A percentile compares a stretch with the other conserved stretches of the same genome.
phyloP scores from a whole-genome alignment of 2,113 vertebrate genomes.

The Perognathus longimembris region DNA sequence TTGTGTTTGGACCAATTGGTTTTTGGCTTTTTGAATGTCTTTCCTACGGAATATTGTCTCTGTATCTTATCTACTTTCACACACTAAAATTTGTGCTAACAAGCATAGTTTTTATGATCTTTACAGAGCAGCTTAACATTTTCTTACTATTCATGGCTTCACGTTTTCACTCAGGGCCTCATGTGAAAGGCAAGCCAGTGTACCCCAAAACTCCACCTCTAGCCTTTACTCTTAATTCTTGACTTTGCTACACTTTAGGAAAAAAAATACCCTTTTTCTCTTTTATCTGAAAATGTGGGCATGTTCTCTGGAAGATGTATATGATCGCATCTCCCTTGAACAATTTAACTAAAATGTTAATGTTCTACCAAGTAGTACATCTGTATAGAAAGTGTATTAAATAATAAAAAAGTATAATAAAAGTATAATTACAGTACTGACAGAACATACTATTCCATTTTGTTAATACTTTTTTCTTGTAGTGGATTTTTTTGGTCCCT shows the following conservation, averaged over 20 bases:
- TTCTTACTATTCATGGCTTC: not conserved
- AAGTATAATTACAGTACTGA: not conserved
- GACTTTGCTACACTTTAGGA: constrained; percentile 18
- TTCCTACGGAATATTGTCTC: not conserved
- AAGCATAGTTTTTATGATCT: not conserved
- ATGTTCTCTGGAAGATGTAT: not conserved
- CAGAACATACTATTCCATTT: not conserved
- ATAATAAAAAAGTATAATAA: not conserved
- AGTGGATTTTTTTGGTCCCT: not conserved
- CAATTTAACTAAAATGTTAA: constrained; percentile 9
- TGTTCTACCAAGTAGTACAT: not conserved
- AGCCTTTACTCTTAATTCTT: not conserved
- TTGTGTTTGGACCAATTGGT: not conserved
- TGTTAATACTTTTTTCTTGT: not conserved
- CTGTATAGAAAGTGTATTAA: not conserved
- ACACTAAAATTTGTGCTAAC: not conserved
- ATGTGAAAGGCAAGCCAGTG: not conserved
- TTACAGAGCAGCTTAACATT: not conserved
- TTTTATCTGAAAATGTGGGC: not conserved
- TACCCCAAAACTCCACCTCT: not conserved
- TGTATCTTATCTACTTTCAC: not conserved
- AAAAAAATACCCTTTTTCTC: not conserved
- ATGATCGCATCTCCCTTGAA: not conserved
- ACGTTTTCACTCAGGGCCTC: not conserved
- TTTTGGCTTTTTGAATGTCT: not conserved